Base-by-base conservation (phyloP, 2,888 invertebrate genomes). In the Thumatha senex region DNA sequence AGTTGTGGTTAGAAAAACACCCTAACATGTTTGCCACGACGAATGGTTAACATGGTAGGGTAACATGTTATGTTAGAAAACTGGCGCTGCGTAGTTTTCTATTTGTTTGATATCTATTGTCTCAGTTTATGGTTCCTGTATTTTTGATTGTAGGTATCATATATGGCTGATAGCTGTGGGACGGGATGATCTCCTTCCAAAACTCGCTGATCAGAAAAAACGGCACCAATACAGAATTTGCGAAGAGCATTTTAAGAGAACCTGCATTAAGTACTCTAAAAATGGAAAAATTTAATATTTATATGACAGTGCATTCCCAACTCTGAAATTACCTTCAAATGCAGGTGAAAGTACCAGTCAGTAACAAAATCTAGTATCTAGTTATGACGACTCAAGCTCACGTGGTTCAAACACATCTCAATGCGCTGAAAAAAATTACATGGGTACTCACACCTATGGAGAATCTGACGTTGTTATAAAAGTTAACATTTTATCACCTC, bases 211-310 rank as follows among this genome's bases (percentile, higher is more conserved):
- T 53, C 30, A 53, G 39, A 67, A 60, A 58, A 51, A 36, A 8
- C 55, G 65, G 11, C 53, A 51, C 50, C 54, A 57, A 48, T 59
- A 66, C 52, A 63, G 61, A 63, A 63, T 70, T 9, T 66, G 69
- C 54, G 63, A 67, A 40, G 58, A 56, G 7, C 67, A 70, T 48
- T 66, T 67, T 47, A 57, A 61, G 38, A 59, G 8, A 40, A 41
- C 7, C 43, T 67, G 46, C 13, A 60, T 70, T 10, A 63, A 56
- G 43, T 57, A 44, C 56, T 61, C 58, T 48, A 70, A 56, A 61
- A 57, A 56, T 13, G 24, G 42, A 58, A 60, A 18, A 43, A 45
- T 46, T 24, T 58, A 63, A 60, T 65, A 64, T 64, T 67, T 71
- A 41, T 46, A 18, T 40, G 53, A 53, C 15, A 12, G 56, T 57